These are phyloP conservation scores for Triplophysa dalaica DNA, from an alignment of 2,113 vertebrate genomes.

Conservation along the genomic window DNA sequence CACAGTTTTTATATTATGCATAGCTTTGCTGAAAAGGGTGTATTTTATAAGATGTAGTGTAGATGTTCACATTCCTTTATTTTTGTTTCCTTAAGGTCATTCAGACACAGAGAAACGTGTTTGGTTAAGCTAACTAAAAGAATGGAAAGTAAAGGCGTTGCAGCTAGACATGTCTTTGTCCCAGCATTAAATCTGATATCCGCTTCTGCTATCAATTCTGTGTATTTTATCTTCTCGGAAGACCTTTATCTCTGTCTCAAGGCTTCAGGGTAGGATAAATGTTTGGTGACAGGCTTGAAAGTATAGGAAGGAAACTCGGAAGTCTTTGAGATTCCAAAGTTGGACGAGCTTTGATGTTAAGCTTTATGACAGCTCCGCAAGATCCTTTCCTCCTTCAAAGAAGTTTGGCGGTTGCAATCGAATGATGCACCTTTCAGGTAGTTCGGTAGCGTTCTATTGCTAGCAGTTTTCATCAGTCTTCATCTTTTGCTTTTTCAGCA, in stretches of 20 bases:
- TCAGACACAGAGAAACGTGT: background rate
- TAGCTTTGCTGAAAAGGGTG: background rate
- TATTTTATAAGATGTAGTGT: background rate
- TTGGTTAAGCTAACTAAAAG: slow-evolving; percentile 3
- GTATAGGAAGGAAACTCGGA: slow-evolving; percentile 6
- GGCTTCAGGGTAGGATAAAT: slow-evolving; percentile 33
- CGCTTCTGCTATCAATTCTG: slow-evolving; percentile 3
- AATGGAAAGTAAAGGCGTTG: slow-evolving; percentile 10
- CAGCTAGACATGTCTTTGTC: slow-evolving; percentile 29
- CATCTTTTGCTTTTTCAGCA: slow-evolving; percentile 71
- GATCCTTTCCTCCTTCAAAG: slow-evolving; percentile 14
- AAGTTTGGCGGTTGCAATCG: background rate
- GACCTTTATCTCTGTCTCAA: slow-evolving; percentile 50
- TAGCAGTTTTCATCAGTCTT: background rate
- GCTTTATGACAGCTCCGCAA: slow-evolving; percentile 17
- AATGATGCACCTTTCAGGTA: slow-evolving; percentile 8
- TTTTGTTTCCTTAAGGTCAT: background rate
- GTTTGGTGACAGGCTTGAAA: slow-evolving; percentile 35
- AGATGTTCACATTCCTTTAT: background rate
- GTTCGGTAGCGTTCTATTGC: background rate
- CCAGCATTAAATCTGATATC: slow-evolving; percentile 38
- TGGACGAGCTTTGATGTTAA: slow-evolving; percentile 23
- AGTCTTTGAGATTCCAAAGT: slow-evolving; percentile 14
- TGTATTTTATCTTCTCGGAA: slow-evolving; percentile 18
- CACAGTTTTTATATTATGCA: slow-evolving; percentile 9